Evolutionary conservation across 1,140 invertebrate species (phyloP).

Genomic region (Drosophila jambulina): DNA sequence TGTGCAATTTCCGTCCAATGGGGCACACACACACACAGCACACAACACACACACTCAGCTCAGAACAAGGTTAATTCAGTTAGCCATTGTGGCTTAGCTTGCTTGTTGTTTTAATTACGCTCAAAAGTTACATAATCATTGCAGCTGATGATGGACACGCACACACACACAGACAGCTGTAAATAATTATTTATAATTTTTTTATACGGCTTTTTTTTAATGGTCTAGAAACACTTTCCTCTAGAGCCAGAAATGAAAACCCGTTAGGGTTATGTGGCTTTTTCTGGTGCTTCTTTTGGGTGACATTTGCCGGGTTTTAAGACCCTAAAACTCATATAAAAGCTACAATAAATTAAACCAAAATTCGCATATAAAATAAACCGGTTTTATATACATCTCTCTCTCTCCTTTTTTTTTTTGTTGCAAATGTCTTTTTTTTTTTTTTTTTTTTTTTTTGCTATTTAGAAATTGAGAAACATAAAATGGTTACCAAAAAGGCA

Average conservation of each 20-base stretch:
- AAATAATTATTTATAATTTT: slow-evolving; percentile 4
- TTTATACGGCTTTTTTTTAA: neutral
- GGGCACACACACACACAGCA: slow-evolving; percentile 28
- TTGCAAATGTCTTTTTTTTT: neutral
- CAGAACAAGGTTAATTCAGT: slow-evolving; percentile 80
- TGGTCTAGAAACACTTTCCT: slow-evolving; percentile 26
- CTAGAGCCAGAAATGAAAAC: neutral
- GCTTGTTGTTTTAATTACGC: slow-evolving; percentile 74
- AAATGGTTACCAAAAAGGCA: neutral
- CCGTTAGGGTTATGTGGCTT: slow-evolving; percentile 17
- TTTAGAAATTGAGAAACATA: slow-evolving; percentile 22
- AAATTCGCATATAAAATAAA: slow-evolving; percentile 18
- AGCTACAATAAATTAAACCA: slow-evolving; percentile 8
- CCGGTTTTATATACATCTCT: neutral
- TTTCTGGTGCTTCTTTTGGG: slow-evolving; percentile 20
- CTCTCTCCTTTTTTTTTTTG: neutral
- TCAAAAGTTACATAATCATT: slow-evolving; percentile 71
- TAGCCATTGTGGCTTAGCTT: slow-evolving; percentile 62
- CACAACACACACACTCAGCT: neutral
- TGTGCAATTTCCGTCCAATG: slow-evolving; percentile 71
- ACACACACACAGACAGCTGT: slow-evolving; percentile 19
- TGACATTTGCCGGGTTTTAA: slow-evolving; percentile 24
- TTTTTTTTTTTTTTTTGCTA: slow-evolving; percentile 1
- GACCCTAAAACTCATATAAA: slow-evolving; percentile 19
- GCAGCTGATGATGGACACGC: slow-evolving; percentile 64